Base-by-base conservation (phyloP, 2,113 vertebrate genomes). In the Argyrosomus japonicus region DNA sequence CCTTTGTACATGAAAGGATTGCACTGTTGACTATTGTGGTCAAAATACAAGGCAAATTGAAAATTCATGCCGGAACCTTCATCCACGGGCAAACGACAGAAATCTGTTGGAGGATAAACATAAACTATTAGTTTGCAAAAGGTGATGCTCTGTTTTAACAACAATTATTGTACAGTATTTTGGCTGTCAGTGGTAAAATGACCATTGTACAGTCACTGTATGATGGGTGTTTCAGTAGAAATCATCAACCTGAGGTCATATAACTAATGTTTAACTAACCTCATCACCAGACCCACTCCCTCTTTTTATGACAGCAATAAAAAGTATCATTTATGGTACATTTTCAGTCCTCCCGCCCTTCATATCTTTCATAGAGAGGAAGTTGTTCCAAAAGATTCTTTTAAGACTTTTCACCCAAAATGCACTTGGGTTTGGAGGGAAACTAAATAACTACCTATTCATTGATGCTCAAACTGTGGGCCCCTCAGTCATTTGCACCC, bases 221-320 rank as follows among this genome's bases (percentile, higher is more conserved):
- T 47, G 15, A 56, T 40, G 19, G 17, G 40, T n/a, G 57, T 72
- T 85, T 61, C 63, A 64, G 32, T 50, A 14, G 19, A 77, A 68
- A 50, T 32, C 64, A 62, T 48, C 8, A 56, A 19, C 53, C 32
- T 70, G 45, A 47, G 25, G 57, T 62, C 67, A 50, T 47, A 76
- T 62, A 72, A 70, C 36, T 89, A 94, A 95, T 95, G 83, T 90
- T 94, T 94, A 94, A 93, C 94, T 86, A 87, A 36, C 74, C 32
- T 85, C 61, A 63, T 83, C 80, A 79, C 27, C 25, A 79, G 78
- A 79, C 65, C 91, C 77, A 92, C 93, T 83, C 94, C 95, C 91
- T 91, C 23, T 78, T 92, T 96, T 95, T 95, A 95, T 91, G 68
- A 75, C 29, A 25, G 84, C 83, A 90, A 87, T 95, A 95, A 95